A percentile compares a stretch with the other conserved stretches of the same genome.
These are phyloP conservation scores for Agapostemon virescens DNA, from an alignment of 2,888 invertebrate genomes.

Conservation along the genomic window DNA sequence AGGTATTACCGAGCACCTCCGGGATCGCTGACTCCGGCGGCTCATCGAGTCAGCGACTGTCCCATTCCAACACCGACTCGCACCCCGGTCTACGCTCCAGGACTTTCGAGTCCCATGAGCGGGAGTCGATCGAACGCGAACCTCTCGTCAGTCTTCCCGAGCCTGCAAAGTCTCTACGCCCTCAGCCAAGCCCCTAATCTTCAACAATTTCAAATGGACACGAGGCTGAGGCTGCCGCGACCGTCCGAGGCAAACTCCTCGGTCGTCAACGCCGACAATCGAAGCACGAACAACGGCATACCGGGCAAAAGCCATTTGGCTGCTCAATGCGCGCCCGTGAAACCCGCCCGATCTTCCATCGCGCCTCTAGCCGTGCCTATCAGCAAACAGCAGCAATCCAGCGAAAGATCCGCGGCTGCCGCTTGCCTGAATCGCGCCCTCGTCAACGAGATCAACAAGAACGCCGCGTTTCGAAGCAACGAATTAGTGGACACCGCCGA, in stretches of 20 bases:
- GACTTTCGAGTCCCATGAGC: conserved; percentile 60
- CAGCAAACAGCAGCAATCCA: conserved; percentile 63
- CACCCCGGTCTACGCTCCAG: conserved; percentile 73
- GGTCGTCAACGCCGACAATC: conserved; percentile 23
- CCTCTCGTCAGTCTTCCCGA: conserved; percentile 70
- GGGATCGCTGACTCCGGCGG: conserved; percentile 75
- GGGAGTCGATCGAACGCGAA: conserved; percentile 53
- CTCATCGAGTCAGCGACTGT: conserved; percentile 70
- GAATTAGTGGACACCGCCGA: conserved; percentile 45
- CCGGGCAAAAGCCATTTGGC: conserved; percentile 71
- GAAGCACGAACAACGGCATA: conserved; percentile 24
- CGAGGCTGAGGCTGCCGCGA: conserved; percentile 60
- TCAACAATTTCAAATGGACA: conserved; percentile 71
- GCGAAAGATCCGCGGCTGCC: conserved; percentile 43
- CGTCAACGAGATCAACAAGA: conserved; percentile 40
- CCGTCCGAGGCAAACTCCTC: conserved; percentile 18
- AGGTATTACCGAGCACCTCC: conserved; percentile 74
- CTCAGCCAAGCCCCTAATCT: conserved; percentile 70
- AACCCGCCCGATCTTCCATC: conserved; percentile 71
- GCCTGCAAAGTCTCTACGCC: conserved; percentile 69
- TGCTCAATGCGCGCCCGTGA: conserved; percentile 74
- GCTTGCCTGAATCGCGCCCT: conserved; percentile 15
- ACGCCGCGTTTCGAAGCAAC: conserved; percentile 33
- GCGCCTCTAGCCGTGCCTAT: conserved; percentile 73
- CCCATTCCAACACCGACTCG: conserved; percentile 64